phyloP scores from a whole-genome alignment of 2,113 vertebrate species.

The Menidia beryllina region DNA sequence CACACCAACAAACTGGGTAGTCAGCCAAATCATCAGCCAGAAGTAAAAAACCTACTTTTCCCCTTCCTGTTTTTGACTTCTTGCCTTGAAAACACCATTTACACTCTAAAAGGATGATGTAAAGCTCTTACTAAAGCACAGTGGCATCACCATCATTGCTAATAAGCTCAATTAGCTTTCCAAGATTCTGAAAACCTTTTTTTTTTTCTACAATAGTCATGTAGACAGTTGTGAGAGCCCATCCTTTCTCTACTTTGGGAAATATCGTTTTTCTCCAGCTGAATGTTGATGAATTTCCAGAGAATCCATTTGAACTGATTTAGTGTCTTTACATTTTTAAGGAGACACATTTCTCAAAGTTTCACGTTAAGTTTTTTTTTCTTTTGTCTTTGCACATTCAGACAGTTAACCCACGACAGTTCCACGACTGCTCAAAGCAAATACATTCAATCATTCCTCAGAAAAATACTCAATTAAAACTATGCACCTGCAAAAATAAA shows the following conservation, averaged over 20 bases:
- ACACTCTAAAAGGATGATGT: background rate
- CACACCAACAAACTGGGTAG: background rate
- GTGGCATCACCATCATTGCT: background rate
- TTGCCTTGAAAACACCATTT: background rate
- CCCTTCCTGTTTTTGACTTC: background rate
- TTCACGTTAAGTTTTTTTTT: constrained; percentile 9
- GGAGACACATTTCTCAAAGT: background rate
- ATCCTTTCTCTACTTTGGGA: background rate
- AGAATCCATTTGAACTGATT: background rate
- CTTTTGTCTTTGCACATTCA: constrained; percentile 54
- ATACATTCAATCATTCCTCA: constrained; percentile 71
- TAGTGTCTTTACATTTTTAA: background rate
- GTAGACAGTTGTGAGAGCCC: background rate
- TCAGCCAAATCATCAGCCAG: too few species aligned
- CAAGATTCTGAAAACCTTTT: background rate
- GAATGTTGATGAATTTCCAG: background rate
- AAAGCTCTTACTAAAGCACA: background rate
- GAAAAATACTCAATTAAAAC: constrained; percentile 62
- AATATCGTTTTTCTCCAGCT: background rate
- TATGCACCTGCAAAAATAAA: constrained; percentile 67
- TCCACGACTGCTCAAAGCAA: constrained; percentile 36
- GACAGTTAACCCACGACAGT: constrained; percentile 29
- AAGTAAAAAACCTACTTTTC: background rate
- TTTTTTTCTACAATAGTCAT: background rate
- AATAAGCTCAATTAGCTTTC: background rate